phyloP scores from a whole-genome alignment of 2,888 invertebrate species.

The Autographa gamma region DNA sequence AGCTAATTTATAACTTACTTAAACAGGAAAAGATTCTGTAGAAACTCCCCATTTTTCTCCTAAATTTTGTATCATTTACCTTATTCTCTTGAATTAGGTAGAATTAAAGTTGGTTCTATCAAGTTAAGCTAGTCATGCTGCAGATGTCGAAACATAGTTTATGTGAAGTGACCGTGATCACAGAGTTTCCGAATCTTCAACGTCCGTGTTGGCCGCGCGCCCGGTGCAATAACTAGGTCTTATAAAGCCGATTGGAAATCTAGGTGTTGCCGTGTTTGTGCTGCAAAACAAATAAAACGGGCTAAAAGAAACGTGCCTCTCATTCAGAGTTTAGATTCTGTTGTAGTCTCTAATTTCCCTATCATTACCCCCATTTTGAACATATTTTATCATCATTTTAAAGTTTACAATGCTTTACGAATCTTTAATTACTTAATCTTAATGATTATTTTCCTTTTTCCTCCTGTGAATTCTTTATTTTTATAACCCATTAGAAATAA shows the following conservation, averaged over 20 bases:
- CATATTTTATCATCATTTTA: too few relatives aligned
- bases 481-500: not conserved
- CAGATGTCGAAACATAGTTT: conserved; percentile 35
- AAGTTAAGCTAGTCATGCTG: conserved; percentile 38
- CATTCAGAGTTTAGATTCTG: conserved; percentile 53
- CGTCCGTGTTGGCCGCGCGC: conserved; percentile 24
- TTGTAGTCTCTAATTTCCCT: conserved; percentile 58
- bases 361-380: conserved; percentile 44
- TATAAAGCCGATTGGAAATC: conserved; percentile 51
- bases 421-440: too few relatives aligned
- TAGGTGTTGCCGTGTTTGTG: conserved; percentile 55
- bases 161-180: conserved; percentile 28
- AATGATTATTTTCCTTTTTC: not conserved
- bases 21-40: conserved; percentile 11
- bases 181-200: conserved; percentile 25
- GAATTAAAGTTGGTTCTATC: not conserved
- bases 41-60: conserved; percentile 1
- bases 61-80: conserved; percentile 13
- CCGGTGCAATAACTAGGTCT: conserved; percentile 52
- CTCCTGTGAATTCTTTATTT: not conserved
- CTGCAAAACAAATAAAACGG: conserved; percentile 63
- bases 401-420: too few relatives aligned
- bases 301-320: conserved; percentile 59
- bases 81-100: not conserved
- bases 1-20: not conserved